Conservation (phyloP, 2,113 vertebrate genomes). For the Microtus ochrogaster region DNA sequence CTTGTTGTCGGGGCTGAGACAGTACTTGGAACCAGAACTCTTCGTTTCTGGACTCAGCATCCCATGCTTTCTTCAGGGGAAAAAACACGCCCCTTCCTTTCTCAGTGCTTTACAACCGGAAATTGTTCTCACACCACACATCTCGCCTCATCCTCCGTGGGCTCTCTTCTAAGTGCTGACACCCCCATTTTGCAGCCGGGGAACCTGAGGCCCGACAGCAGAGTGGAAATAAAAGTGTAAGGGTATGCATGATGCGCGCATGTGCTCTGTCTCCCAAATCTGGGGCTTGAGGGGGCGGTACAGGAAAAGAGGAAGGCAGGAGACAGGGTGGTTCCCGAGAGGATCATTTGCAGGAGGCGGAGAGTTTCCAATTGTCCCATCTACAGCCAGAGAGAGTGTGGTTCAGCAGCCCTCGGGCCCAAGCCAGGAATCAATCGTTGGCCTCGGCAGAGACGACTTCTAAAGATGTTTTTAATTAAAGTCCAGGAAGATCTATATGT, state of each 20-base stretch:
- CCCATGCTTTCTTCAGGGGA: neutral
- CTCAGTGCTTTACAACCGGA: neutral
- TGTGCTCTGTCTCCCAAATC: neutral
- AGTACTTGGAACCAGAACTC: neutral
- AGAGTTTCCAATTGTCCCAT: neutral
- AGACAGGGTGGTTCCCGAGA: neutral
- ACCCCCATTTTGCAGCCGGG: conserved; percentile 45
- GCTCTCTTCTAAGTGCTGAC: neutral
- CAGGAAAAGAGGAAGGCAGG: neutral
- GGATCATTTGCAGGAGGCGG: neutral
- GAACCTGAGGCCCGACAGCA: conserved; percentile 23
- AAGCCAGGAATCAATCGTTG: conserved; percentile 79
- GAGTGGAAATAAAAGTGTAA: neutral
- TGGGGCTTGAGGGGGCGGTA: neutral
- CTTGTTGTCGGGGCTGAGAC: neutral
- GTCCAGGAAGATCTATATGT: conserved; percentile 84
- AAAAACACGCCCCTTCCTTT: neutral
- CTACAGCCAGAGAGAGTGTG: conserved; percentile 55
- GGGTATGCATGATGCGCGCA: no score
- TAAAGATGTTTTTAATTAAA: conserved; percentile 86
- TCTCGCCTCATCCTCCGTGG: neutral
- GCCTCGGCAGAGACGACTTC: conserved; percentile 81
- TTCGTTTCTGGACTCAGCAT: neutral
- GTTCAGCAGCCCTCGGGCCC: conserved; percentile 77
- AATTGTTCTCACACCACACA: neutral